Base-by-base conservation (phyloP, 1,140 invertebrate genomes). In the Dinothrombium tinctorium region DNA sequence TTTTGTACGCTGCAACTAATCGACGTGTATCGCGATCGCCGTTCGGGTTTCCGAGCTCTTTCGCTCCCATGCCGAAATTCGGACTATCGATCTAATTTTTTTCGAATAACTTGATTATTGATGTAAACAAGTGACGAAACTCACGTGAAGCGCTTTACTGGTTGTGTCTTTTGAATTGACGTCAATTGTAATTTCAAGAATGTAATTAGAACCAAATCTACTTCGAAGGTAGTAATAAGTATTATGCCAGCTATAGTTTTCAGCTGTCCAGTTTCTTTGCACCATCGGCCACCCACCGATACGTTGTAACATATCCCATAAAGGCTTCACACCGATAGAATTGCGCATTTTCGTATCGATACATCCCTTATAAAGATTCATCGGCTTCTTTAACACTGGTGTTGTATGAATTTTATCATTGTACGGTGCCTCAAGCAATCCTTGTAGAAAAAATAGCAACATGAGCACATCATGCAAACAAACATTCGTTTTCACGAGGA, bases 201-300 rank as follows among this genome's bases (percentile, higher is more conserved):
- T 9, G 26, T 39, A 39, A 17, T 39, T 39, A 7, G 19, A 12
- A 12, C 23, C 23, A 3, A 39, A 14, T 23, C 20, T 12, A 25
- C 37, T 39, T 39, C 20, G 24, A 4, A 39, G 20, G 9, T 39
- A 20, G 17, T 19, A 12, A 20, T 26, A 25, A n/a, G 4, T 20
- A 7, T 39, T 21, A 15, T 12, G n/a, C 37, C 37, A 39, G 14
- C 14, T 25, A 17, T 39, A 39, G 3, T 24, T 24, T 9, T 24
- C 6, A 20, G 8, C 19, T 6, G n/a, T 8, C 78, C 77, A 83
- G 37, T 64, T 64, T 0, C 72, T 75, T 47, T 76, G 71, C 1
- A 89, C 59, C 7, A 86, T 73, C 0, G 86, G 84, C 83, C 82
- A 90, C 5, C 82, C 82, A 12, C 83, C 84, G 4, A 90, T 59